Conservation (phyloP, 2,113 vertebrate species). For the Lepisosteus oculatus region DNA sequence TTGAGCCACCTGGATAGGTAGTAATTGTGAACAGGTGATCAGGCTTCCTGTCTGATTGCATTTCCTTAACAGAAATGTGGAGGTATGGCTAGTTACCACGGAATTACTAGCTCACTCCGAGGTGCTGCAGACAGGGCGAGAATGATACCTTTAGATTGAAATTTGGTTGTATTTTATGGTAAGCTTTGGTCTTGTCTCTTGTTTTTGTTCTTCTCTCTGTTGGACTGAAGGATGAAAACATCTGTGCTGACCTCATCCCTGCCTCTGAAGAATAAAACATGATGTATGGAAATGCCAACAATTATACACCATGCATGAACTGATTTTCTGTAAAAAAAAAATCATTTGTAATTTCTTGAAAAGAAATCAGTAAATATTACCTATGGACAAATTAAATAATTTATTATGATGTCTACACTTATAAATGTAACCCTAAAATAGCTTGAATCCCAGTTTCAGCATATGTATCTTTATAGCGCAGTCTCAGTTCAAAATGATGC, state of each 20-base stretch:
- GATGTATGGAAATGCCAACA: slow-evolving; percentile 69
- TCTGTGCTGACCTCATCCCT: slow-evolving; percentile 45
- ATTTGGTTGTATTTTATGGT: slow-evolving; percentile 19
- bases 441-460: too few species aligned
- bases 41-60: too few species aligned
- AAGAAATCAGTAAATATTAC: slow-evolving; percentile 58
- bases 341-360: slow-evolving; percentile 53
- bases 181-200: slow-evolving; percentile 67
- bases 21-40: too few species aligned
- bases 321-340: slow-evolving; percentile 51
- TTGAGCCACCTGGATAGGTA: too few species aligned
- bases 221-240: slow-evolving; percentile 57
- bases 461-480: too few species aligned
- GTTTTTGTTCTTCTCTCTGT: slow-evolving; percentile 57
- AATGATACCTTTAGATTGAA: too few species aligned
- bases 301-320: slow-evolving; percentile 61
- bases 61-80: too few species aligned
- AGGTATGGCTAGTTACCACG: too few species aligned
- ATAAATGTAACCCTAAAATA: slow-evolving; percentile 49
- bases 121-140: too few species aligned
- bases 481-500: too few species aligned
- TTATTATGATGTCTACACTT: slow-evolving; percentile 66
- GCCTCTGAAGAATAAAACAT: slow-evolving; percentile 56
- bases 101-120: too few species aligned
- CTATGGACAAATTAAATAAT: slow-evolving; percentile 55